A percentile compares a stretch with the other conserved stretches of the same genome.
Conservation (phyloP, 2,113 vertebrate genomes). For the Myocastor coypus region DNA sequence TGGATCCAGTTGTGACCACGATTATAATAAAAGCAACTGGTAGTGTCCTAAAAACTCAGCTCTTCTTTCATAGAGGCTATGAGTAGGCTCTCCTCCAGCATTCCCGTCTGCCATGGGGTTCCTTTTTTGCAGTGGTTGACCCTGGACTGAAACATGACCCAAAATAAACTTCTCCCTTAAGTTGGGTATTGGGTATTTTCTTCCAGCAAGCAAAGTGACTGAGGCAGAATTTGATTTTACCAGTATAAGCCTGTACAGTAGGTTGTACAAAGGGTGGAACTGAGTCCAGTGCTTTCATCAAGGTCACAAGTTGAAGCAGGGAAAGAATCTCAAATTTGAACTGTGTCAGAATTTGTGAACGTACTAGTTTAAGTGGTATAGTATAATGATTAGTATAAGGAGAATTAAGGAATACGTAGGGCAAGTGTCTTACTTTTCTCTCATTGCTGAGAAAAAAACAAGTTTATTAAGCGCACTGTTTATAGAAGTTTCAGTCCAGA, state of each 20-base stretch:
- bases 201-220: not conserved
- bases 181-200: not conserved
- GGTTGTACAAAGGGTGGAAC: not conserved
- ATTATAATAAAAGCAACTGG: slow-evolving; percentile 80
- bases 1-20: slow-evolving; percentile 79
- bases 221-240: not conserved
- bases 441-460: too few relatives aligned
- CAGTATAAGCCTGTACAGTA: not conserved
- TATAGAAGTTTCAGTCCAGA: too few relatives aligned
- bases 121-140: not conserved
- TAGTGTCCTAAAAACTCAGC: slow-evolving; percentile 75
- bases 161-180: not conserved
- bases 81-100: not conserved
- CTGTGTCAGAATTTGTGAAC: not conserved
- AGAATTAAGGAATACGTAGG: not conserved
- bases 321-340: not conserved
- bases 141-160: not conserved
- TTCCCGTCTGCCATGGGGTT: not conserved
- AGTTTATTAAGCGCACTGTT: too few relatives aligned
- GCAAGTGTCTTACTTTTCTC: not conserved
- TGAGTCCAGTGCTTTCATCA: not conserved
- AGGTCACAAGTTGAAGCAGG: not conserved
- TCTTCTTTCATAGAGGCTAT: slow-evolving; percentile 63
- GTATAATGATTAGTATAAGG: not conserved
- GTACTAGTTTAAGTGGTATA: not conserved